Percentiles rank a stretch among this genome's conserved stretches.
These are phyloP conservation scores for Promerops cafer DNA, from an alignment of 2,113 vertebrate genomes.

Conservation along the genomic window DNA sequence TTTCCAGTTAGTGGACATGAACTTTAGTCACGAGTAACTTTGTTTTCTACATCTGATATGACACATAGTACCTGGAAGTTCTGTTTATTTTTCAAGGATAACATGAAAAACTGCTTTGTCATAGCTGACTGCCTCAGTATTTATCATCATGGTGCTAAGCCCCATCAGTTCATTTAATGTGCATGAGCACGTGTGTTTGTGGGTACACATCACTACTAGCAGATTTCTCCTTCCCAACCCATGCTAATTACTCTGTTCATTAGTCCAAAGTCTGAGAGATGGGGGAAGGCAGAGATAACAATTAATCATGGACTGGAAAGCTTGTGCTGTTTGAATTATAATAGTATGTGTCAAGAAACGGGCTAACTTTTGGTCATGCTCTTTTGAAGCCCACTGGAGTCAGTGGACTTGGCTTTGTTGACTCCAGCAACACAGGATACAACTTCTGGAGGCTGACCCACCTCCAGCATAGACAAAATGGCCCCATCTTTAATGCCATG, in stretches of 20 bases:
- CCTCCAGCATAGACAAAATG: not conserved
- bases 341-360: not conserved
- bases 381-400: not conserved
- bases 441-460: not conserved
- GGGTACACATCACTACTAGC: not conserved
- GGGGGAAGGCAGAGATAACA: not conserved
- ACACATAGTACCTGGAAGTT: not conserved
- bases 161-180: not conserved
- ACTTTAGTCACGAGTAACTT: not conserved
- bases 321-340: not conserved
- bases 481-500: not conserved
- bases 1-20: slow-evolving; percentile 15
- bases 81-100: slow-evolving; percentile 6
- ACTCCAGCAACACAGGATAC: not conserved
- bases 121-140: not conserved
- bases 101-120: not conserved
- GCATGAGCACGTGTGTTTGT: not conserved
- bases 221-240: not conserved
- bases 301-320: not conserved
- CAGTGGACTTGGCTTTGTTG: not conserved
- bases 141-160: not conserved
- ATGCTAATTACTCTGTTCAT: not conserved
- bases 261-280: not conserved
- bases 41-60: slow-evolving; percentile 5
- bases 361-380: not conserved